Evolutionary conservation across 2,113 vertebrate species (phyloP).

Genomic region (Gavialis gangeticus): DNA sequence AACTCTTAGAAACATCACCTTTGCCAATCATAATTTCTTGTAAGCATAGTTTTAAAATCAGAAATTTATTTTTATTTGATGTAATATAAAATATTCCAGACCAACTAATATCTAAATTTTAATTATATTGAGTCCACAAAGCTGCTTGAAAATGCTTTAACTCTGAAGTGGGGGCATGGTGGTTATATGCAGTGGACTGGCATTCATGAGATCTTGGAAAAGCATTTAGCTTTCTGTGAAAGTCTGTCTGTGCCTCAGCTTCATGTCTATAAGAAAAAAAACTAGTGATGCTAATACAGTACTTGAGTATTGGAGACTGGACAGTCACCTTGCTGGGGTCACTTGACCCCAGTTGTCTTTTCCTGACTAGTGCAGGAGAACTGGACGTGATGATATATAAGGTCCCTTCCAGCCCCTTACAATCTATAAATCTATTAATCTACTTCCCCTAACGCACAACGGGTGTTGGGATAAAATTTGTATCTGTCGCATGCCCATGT

Average conservation of each 20-base stretch:
- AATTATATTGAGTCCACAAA: neutral
- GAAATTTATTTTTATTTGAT: conserved; percentile 25
- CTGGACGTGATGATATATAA: too few species aligned
- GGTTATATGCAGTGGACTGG: neutral
- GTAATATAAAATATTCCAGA: conserved; percentile 1
- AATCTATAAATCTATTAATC: neutral
- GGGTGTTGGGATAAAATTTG: neutral
- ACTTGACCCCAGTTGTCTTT: too few species aligned
- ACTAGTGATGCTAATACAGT: neutral
- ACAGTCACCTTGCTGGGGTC: too few species aligned
- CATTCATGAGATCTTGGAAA: neutral
- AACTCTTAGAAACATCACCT: neutral
- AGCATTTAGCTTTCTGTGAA: neutral
- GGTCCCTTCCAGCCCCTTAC: neutral
- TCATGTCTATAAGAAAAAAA: neutral
- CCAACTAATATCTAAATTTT: neutral
- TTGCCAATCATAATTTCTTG: neutral
- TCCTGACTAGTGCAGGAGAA: too few species aligned
- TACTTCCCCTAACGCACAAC: neutral
- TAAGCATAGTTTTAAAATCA: neutral
- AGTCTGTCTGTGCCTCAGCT: neutral
- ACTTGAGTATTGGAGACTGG: too few species aligned
- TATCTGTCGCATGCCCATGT: neutral
- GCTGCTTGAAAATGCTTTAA: conserved; percentile 15
- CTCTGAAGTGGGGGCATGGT: fast-evolving